Percentiles rank a stretch among this genome's conserved stretches.
Conservation (phyloP, 2,113 vertebrate genomes). For the Micronycteris hirsuta region DNA sequence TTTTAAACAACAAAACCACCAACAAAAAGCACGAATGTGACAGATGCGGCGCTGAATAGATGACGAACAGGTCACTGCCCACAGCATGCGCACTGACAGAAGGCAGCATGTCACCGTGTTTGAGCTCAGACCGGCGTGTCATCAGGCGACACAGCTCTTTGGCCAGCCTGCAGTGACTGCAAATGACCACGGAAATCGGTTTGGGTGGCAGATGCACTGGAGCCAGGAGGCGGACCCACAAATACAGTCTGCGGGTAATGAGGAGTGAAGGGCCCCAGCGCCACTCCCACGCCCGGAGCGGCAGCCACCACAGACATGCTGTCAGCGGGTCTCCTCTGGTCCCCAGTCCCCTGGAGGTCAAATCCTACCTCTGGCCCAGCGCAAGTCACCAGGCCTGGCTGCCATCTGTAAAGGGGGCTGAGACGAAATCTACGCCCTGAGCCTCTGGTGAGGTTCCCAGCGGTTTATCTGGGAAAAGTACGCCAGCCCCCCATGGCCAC, state of each 20-base stretch:
- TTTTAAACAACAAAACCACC: background rate
- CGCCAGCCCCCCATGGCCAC: rapidly evolving
- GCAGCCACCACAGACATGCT: rapidly evolving
- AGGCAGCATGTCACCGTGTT: rapidly evolving
- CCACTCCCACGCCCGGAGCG: background rate
- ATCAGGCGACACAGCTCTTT: rapidly evolving
- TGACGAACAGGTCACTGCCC: background rate
- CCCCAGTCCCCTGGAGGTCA: background rate
- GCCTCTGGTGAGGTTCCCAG: background rate
- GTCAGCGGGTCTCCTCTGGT: background rate
- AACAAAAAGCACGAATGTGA: background rate
- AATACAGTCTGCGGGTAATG: background rate
- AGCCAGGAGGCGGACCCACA: background rate
- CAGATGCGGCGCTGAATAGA: rapidly evolving
- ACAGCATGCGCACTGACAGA: background rate
- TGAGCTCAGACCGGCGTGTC: background rate
- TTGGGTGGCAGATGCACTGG: background rate
- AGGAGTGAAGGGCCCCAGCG: background rate
- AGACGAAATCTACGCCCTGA: background rate
- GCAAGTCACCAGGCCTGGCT: background rate
- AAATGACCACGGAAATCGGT: rapidly evolving
- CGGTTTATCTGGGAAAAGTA: background rate
- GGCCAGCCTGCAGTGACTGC: rapidly evolving
- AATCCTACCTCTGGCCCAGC: rapidly evolving
- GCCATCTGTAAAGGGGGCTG: background rate